Percentiles rank a stretch among this genome's conserved stretches.
Conservation (phyloP, 2,888 invertebrate species). For the Rhagophthalmus giganteus region DNA sequence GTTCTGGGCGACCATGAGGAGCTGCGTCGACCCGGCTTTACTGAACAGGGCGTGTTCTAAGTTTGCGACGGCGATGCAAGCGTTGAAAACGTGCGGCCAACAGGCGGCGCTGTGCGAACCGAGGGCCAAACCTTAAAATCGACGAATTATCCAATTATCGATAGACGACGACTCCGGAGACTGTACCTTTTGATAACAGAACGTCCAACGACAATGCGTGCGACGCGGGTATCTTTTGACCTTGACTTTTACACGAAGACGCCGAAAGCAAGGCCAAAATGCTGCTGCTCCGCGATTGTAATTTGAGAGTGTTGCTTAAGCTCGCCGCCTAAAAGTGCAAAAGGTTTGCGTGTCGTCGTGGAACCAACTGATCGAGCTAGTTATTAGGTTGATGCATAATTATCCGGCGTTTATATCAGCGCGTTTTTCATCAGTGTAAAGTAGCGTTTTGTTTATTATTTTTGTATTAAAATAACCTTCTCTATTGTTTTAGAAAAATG, state of each 20-base stretch:
- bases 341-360: no score
- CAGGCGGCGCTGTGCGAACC: constrained; percentile 92
- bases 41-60: constrained; percentile 90
- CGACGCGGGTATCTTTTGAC: constrained; percentile 79
- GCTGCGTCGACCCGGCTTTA: constrained; percentile 71
- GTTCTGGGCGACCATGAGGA: constrained; percentile 68
- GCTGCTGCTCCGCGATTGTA: constrained; percentile 89
- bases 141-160: no score
- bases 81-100: constrained; percentile 95
- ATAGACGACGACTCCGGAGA: no score
- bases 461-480: no score
- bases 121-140: constrained; percentile 75
- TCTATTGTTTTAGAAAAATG: no score
- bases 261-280: constrained; percentile 84
- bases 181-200: constrained; percentile 63
- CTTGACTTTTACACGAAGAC: constrained; percentile 84
- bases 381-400: no score
- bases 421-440: no score
- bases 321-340: constrained; percentile 70
- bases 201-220: constrained; percentile 93
- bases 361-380: no score
- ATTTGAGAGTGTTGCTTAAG: constrained; percentile 82
- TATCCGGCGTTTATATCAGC: no score
- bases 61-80: constrained; percentile 89
- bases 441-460: no score